Evolutionary conservation across 2,888 invertebrate species (phyloP), one percentile per base, ranked within the genome.

Genomic region (Drymonia ruficornis): DNA sequence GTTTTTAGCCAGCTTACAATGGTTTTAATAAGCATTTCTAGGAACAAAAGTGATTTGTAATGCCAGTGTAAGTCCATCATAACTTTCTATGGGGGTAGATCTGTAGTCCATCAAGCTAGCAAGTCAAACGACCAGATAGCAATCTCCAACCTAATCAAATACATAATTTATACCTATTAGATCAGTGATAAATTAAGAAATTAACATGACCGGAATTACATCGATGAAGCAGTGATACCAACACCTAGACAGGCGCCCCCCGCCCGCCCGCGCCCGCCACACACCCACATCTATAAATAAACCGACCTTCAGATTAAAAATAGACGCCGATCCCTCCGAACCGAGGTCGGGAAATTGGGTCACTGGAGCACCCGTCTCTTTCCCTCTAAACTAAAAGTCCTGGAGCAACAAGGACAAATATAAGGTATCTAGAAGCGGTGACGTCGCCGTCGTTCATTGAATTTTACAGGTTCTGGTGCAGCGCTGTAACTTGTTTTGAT

Each of bases 261-360:
- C 59, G 54, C 50, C 55, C n/a, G 51, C 56, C 52, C 52, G 53
- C 70, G 71, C 72, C 71, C 70, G 69, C 70, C 62, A 53, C 76
- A 67, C 79, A 70, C 77, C 81, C 72, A 68, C 68, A 65, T 80
- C 88, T 90, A 91, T 91, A 89, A 89, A 92, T 92, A 92, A 83
- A 85, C 73, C 89, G 92, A 92, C 92, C 92, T 92, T 92, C 91
- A 90, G 87, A 80, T 87, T 90, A 91, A 89, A 92, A 91, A 92
- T 92, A 92, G 92, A 91, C 80, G 82, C 78, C 86, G 84, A 85
- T 87, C 91, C 87, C 88, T 80, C 81, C 85, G 83, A 80, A 83
- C 77, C 86, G 91, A 88, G 91, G 90, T 91, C 88, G 84, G 82
- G 76, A 87, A 92, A 91, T 87, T 92, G 76, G 91, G 91, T 91